Conservation (phyloP, 2,888 invertebrate genomes). For the Myopa testacea region DNA sequence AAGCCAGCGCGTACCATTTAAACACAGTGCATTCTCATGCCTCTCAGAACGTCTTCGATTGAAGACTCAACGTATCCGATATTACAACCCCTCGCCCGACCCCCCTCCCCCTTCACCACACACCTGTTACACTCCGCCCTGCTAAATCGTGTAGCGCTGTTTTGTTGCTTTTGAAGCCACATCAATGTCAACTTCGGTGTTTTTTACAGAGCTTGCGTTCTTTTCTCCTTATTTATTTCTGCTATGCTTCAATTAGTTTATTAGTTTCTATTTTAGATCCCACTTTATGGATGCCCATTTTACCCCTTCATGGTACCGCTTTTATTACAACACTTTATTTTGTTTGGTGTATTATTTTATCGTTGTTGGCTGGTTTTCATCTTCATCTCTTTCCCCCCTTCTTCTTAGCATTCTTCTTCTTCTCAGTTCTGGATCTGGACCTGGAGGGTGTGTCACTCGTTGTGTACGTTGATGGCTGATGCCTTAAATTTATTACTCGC, state of each 20-base stretch:
- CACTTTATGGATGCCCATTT: neutral
- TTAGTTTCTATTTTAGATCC: conserved; percentile 34
- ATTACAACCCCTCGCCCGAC: neutral
- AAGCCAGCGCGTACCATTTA: neutral
- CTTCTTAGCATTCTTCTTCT: neutral
- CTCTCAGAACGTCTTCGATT: too few species aligned
- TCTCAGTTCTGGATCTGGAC: neutral
- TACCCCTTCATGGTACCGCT: neutral
- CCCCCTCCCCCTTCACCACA: neutral
- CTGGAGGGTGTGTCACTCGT: conserved; percentile 30
- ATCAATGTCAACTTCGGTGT: conserved; percentile 19
- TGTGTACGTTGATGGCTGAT: conserved; percentile 4
- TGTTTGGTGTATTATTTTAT: neutral
- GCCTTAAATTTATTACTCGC: conserved; percentile 30
- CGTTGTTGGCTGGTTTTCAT: neutral
- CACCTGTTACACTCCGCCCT: too few species aligned
- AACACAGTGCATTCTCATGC: neutral
- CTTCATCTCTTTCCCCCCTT: neutral
- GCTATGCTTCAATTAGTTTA: conserved; percentile 28
- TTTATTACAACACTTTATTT: conserved; percentile 21
- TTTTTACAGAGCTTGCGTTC: neutral
- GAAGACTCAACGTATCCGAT: neutral
- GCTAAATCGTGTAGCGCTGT: too few species aligned
- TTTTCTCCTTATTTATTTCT: conserved; percentile 22
- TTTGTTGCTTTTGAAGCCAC: neutral